A percentile compares a stretch with the other conserved stretches of the same genome.
Conservation (phyloP, 2,113 vertebrate species). For the Eupsittula cactorum region DNA sequence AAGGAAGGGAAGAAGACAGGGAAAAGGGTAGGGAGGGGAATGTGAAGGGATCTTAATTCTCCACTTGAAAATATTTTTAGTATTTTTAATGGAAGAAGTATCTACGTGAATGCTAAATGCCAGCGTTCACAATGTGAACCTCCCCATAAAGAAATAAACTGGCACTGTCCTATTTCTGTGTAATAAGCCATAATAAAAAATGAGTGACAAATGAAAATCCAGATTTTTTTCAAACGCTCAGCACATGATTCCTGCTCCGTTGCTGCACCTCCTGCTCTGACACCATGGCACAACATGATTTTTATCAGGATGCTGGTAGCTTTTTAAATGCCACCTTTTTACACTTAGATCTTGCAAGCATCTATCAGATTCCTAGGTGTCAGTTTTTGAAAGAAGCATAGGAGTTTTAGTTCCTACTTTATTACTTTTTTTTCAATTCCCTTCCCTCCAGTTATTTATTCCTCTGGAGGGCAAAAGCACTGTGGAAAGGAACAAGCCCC, state of each 20-base stretch:
- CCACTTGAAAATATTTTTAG: neutral
- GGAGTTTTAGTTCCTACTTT: neutral
- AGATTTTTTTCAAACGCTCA: neutral
- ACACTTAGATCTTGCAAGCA: neutral
- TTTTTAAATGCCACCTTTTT: neutral
- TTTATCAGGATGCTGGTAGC: neutral
- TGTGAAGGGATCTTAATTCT: neutral
- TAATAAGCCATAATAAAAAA: accelerated
- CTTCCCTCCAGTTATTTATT: conserved; percentile 3
- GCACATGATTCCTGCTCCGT: neutral
- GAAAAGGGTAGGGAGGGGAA: neutral
- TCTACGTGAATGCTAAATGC: accelerated
- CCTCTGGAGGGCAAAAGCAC: neutral
- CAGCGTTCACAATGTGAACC: accelerated
- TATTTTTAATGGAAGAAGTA: neutral
- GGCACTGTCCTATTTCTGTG: neutral
- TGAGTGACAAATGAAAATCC: neutral
- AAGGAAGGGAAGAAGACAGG: neutral
- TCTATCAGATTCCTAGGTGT: neutral
- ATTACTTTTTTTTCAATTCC: neutral
- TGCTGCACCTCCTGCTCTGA: neutral
- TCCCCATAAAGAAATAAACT: neutral
- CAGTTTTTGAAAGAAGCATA: neutral
- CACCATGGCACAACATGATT: neutral
- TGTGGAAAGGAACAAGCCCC: neutral